These are phyloP conservation scores for Phaethornis superciliosus DNA, from an alignment of 2,113 vertebrate species.

Conservation along the genomic window DNA sequence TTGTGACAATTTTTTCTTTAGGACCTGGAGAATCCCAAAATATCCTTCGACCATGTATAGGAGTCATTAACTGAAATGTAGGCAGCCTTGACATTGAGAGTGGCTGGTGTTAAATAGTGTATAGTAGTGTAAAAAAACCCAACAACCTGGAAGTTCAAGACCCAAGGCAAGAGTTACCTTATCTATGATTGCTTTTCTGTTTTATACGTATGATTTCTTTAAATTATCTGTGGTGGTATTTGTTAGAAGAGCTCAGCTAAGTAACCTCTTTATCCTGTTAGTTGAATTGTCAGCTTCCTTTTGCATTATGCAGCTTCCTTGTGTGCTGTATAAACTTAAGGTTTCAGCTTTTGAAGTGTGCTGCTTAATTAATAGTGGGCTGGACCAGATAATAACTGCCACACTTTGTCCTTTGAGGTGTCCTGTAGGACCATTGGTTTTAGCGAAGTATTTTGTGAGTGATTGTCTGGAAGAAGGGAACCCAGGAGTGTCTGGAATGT, in stretches of 20 bases:
- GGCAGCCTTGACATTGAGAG: neutral
- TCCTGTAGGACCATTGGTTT: neutral
- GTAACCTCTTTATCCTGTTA: neutral
- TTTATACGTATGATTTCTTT: neutral
- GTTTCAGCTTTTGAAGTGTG: neutral
- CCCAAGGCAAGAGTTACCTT: neutral
- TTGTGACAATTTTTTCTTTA: neutral
- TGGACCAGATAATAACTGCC: neutral
- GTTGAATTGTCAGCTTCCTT: neutral
- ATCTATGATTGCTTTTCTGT: neutral
- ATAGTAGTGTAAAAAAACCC: neutral
- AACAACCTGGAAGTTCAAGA: neutral
- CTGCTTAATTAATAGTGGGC: neutral
- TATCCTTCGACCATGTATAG: neutral
- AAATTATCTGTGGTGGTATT: neutral
- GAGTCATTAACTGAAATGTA: neutral
- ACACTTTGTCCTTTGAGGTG: neutral
- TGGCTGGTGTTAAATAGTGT: neutral
- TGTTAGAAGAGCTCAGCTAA: neutral
- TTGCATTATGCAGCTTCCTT: neutral
- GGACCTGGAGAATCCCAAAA: neutral
- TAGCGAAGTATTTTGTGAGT: neutral
- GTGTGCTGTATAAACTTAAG: neutral
- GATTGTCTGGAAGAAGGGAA: neutral
- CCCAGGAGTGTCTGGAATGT: neutral